Evolutionary conservation across 2,888 invertebrate genomes (phyloP).

Genomic region (Torymus tubicola): DNA sequence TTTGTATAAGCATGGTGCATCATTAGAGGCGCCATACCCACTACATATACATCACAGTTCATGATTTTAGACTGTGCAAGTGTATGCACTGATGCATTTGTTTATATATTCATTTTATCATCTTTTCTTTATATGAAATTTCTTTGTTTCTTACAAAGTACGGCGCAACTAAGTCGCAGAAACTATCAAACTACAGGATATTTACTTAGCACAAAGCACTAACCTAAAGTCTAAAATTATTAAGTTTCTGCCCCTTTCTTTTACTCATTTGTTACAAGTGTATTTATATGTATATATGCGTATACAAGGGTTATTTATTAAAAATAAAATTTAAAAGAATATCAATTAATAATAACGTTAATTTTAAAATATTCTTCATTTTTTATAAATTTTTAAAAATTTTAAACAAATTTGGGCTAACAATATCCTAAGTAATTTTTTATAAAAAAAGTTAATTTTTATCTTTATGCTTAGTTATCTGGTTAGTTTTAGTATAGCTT

Average conservation of each 20-base stretch:
- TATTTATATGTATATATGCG: conserved; percentile 15
- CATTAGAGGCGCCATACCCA: conserved; percentile 78
- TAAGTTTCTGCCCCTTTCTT: conserved; percentile 41
- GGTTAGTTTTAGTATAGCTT: conserved; percentile 9
- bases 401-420: too few relatives aligned
- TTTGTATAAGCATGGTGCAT: conserved; percentile 80
- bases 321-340: conserved; percentile 8
- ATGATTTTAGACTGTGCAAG: conserved; percentile 69
- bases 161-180: conserved; percentile 67
- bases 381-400: too few relatives aligned
- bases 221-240: conserved; percentile 36
- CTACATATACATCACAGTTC: conserved; percentile 72
- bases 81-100: conserved; percentile 39
- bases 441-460: too few relatives aligned
- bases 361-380: too few relatives aligned
- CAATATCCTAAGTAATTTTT: too few relatives aligned
- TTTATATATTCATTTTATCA: conserved; percentile 37
- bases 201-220: conserved; percentile 47
- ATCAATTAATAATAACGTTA: too few relatives aligned
- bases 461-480: not conserved
- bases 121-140: conserved; percentile 42
- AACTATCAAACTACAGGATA: conserved; percentile 59
- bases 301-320: conserved; percentile 13
- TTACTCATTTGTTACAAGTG: conserved; percentile 14
- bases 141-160: conserved; percentile 60